These are phyloP conservation scores for Oreochromis grahami DNA, from an alignment of 2,797 vertebrate genomes.

Conservation along the genomic window DNA sequence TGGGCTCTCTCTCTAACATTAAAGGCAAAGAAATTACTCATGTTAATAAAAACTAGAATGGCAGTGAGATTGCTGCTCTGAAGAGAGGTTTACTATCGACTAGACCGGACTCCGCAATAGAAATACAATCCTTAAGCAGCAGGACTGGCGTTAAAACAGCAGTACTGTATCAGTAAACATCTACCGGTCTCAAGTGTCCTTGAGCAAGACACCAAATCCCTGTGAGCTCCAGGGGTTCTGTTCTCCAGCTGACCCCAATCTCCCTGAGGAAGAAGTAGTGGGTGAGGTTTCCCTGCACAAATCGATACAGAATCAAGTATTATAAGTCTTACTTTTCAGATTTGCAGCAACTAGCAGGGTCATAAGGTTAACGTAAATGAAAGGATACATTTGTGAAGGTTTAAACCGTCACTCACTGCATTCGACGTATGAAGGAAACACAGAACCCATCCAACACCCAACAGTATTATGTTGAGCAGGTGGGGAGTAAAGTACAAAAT, in stretches of 20 bases:
- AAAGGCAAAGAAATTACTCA: neutral
- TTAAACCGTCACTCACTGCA: neutral
- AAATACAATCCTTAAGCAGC: slow-evolving; percentile 31
- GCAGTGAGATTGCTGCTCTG: neutral
- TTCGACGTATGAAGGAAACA: neutral
- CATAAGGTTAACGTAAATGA: neutral
- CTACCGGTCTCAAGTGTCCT: slow-evolving; percentile 34
- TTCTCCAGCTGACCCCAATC: slow-evolving; percentile 34
- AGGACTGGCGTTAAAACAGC: slow-evolving; percentile 15
- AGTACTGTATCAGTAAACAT: slow-evolving; percentile 28
- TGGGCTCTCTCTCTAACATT: neutral
- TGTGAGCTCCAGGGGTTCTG: neutral
- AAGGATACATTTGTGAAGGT: neutral
- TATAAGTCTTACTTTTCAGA: neutral
- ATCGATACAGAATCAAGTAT: slow-evolving; percentile 23
- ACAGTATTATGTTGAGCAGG: slow-evolving; percentile 22
- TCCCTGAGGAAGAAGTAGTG: neutral
- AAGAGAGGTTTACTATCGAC: neutral
- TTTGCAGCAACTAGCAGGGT: neutral
- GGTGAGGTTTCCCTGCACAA: neutral
- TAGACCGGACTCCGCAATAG: neutral
- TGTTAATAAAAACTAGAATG: neutral
- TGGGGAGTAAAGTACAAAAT: slow-evolving; percentile 24
- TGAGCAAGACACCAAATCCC: slow-evolving; percentile 25
- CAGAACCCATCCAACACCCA: neutral